phyloP scores from a whole-genome alignment of 2,113 vertebrate species.

The Scolopax mira region DNA sequence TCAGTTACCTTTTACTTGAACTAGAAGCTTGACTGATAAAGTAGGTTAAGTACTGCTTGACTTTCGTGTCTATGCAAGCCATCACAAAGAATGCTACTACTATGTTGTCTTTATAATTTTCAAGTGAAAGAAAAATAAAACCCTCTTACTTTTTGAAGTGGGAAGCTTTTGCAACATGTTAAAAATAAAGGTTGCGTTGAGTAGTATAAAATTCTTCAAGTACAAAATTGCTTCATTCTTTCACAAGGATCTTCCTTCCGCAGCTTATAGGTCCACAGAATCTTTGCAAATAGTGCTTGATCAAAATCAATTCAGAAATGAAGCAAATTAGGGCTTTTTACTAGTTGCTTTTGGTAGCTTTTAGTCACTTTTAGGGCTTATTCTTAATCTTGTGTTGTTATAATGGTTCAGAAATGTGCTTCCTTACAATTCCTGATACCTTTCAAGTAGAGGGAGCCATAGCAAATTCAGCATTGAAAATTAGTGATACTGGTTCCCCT shows the following conservation, averaged over 20 bases:
- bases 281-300: not conserved
- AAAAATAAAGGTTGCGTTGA: not conserved
- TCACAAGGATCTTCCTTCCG: not conserved
- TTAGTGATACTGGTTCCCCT: not conserved
- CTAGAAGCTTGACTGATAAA: not conserved
- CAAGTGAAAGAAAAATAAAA: not conserved
- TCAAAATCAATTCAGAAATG: not conserved
- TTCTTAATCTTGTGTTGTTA: not conserved
- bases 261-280: not conserved
- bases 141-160: not conserved
- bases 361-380: not conserved
- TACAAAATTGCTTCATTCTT: not conserved
- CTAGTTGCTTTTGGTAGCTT: not conserved
- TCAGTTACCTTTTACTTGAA: not conserved
- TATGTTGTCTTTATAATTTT: not conserved
- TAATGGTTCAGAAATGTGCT: not conserved
- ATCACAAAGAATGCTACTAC: not conserved
- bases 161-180: not conserved
- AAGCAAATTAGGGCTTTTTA: not conserved
- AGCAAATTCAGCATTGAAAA: not conserved
- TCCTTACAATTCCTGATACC: not conserved
- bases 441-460: not conserved
- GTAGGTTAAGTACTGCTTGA: not conserved
- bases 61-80: not conserved
- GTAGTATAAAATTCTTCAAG: not conserved